A percentile compares a stretch with the other conserved stretches of the same genome.
These are phyloP conservation scores for Ramphastos sulfuratus DNA, from an alignment of 2,113 vertebrate species.

Conservation along the genomic window DNA sequence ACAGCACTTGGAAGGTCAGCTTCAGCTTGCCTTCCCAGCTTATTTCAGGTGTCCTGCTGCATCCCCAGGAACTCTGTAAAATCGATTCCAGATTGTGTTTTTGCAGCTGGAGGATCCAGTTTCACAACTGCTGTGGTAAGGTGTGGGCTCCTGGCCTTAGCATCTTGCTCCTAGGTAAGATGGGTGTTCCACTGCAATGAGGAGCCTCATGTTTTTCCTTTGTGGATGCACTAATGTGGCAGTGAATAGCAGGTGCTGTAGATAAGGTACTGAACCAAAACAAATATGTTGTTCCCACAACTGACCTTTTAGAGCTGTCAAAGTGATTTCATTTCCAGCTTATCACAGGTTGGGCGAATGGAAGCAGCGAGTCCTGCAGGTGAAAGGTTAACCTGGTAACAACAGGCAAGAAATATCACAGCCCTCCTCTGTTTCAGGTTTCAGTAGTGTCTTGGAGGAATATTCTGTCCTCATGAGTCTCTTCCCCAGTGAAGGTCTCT, in stretches of 20 bases:
- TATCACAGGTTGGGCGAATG: background rate
- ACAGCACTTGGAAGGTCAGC: background rate
- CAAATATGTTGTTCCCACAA: background rate
- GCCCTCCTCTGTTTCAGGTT: background rate
- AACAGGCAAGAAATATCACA: background rate
- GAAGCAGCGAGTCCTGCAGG: background rate
- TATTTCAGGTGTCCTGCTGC: background rate
- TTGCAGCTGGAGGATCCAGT: background rate
- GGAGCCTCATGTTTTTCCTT: background rate
- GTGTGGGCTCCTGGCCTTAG: background rate
- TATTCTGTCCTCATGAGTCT: background rate
- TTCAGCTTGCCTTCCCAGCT: background rate
- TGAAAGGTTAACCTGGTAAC: constrained; percentile 32
- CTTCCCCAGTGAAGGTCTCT: background rate
- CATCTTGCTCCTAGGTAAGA: background rate
- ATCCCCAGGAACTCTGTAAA: background rate
- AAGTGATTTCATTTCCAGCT: constrained; percentile 8
- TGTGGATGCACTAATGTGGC: background rate
- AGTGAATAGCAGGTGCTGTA: background rate
- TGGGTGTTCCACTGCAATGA: background rate
- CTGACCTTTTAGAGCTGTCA: constrained; percentile 60
- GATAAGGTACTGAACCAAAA: constrained; percentile 4
- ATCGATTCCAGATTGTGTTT: background rate
- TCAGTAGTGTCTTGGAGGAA: background rate
- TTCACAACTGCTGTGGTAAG: background rate